Conservation (phyloP, 92 coral and sea anemone genomes). For the Palythoa grandiflora region DNA sequence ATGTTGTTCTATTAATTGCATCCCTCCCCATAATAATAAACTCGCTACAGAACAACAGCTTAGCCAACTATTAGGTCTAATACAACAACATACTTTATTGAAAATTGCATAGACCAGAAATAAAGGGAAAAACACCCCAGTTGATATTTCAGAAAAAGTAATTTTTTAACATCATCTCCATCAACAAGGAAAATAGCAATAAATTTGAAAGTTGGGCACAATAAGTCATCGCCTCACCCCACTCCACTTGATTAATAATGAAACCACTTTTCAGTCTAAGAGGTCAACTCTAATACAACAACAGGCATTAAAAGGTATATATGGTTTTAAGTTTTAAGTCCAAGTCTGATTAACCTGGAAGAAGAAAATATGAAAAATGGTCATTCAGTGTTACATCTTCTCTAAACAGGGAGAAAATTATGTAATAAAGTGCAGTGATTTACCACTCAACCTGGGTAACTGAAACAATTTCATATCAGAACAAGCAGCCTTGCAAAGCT, state of each 20-base stretch:
- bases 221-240: conserved; percentile 42
- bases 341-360: conserved; percentile 59
- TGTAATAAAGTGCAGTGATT: conserved; percentile 50
- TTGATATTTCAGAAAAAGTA: conserved; percentile 53
- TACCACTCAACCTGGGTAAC: conserved; percentile 53
- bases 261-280: conserved; percentile 51
- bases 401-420: conserved; percentile 56
- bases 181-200: conserved; percentile 53
- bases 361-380: conserved; percentile 50
- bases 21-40: conserved; percentile 50
- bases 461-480: conserved; percentile 46
- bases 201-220: conserved; percentile 37
- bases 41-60: conserved; percentile 50
- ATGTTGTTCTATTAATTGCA: conserved; percentile 41
- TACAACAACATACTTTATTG: conserved; percentile 43
- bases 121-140: conserved; percentile 52
- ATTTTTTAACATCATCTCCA: conserved; percentile 54
- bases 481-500: conserved; percentile 32
- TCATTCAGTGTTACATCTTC: conserved; percentile 49
- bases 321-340: conserved; percentile 58
- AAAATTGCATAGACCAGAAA: conserved; percentile 53
- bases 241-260: conserved; percentile 50
- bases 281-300: conserved; percentile 58
- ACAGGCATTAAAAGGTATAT: conserved; percentile 47
- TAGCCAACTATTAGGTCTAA: conserved; percentile 46